Evolutionary conservation across 2,797 vertebrate genomes (phyloP).

Genomic region (Threskiornis aethiopicus): DNA sequence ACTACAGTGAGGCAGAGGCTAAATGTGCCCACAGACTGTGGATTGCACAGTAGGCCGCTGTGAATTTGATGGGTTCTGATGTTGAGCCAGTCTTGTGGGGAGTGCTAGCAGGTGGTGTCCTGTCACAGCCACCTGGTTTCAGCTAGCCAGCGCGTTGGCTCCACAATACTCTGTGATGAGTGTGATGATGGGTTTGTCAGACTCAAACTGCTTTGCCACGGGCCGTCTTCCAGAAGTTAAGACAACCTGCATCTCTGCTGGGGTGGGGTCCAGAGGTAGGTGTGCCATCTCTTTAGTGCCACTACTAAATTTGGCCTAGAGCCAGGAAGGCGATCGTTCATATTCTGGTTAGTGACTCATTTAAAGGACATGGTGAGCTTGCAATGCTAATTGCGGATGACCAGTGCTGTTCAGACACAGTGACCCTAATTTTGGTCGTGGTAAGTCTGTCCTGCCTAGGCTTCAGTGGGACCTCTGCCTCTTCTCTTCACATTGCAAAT

Average conservation of each 20-base stretch:
- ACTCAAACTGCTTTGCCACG: not conserved
- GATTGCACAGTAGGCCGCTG: not conserved
- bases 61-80: not conserved
- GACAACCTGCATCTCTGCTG: not conserved
- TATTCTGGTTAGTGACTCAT: not conserved
- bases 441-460: not conserved
- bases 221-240: not conserved
- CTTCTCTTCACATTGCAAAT: not conserved
- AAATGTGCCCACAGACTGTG: not conserved
- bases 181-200: not conserved
- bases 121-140: not conserved
- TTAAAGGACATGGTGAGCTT: not conserved
- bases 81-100: not conserved
- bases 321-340: not conserved
- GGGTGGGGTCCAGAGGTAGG: not conserved
- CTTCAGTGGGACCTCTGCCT: not conserved
- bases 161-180: not conserved
- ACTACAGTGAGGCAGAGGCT: not conserved
- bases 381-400: not conserved
- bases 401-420: not conserved
- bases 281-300: not conserved
- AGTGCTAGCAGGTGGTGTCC: not conserved
- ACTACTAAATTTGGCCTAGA: not conserved
- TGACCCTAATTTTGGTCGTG: not conserved
- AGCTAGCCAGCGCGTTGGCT: fast-evolving